A percentile compares a stretch with the other conserved stretches of the same genome.
Evolutionary conservation across 2,888 invertebrate genomes (phyloP).

Genomic region (Heteropelma amictum): DNA sequence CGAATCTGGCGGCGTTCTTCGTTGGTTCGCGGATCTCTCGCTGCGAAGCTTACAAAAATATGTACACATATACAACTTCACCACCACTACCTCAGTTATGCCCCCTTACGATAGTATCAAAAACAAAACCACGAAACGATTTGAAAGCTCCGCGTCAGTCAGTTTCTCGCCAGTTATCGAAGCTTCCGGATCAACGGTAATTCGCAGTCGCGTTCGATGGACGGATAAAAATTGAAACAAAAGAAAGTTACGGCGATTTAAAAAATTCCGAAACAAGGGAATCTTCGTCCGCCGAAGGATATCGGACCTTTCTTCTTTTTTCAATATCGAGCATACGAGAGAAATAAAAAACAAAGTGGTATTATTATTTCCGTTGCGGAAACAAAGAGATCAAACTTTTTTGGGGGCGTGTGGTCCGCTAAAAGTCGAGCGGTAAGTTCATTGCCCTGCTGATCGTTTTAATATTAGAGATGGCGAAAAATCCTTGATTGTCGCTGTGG

Average conservation of each 20-base stretch:
- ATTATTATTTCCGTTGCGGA: not conserved
- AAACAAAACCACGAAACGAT: constrained; percentile 21
- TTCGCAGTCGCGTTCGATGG: too few species aligned
- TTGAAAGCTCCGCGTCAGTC: constrained; percentile 44
- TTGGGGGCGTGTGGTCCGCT: too few species aligned
- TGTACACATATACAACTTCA: not conserved
- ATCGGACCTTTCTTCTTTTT: too few species aligned
- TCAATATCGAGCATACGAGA: too few species aligned
- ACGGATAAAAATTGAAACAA: too few species aligned
- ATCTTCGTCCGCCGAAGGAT: too few species aligned
- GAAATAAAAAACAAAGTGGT: not conserved
- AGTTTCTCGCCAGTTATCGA: constrained; percentile 49
- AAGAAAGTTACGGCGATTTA: not conserved
- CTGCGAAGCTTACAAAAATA: not conserved
- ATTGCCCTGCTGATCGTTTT: too few species aligned
- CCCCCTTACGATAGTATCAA: constrained; percentile 26
- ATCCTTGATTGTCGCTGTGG: too few species aligned
- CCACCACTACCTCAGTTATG: constrained; percentile 8
- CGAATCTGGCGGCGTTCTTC: constrained; percentile 31
- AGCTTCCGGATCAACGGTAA: constrained; percentile 24
- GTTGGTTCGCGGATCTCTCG: constrained; percentile 21
- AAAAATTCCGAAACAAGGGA: not conserved
- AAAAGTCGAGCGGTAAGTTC: too few species aligned
- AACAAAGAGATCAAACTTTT: not conserved
- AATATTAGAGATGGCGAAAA: too few species aligned